A percentile compares a stretch with the other conserved stretches of the same genome.
Evolutionary conservation across 2,113 vertebrate species (phyloP).

Genomic region (Serinus canaria): DNA sequence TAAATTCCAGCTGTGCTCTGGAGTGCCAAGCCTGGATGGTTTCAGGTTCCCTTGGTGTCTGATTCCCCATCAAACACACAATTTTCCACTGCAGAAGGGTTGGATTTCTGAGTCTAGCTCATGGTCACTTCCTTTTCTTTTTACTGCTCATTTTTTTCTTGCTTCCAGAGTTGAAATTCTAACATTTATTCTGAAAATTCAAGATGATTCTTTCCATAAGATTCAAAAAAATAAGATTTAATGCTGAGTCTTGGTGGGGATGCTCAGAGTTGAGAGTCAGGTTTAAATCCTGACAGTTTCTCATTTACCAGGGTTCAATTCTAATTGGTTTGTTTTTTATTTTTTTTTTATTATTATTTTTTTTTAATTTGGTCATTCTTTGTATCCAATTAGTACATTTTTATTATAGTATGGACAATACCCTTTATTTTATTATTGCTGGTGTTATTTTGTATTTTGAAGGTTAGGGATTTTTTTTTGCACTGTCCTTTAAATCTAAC

Average conservation of each 20-base stretch:
- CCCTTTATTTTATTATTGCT: neutral
- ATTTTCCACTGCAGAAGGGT: neutral
- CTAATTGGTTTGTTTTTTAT: no score
- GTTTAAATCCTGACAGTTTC: neutral
- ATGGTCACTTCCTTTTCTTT: neutral
- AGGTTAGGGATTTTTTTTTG: rapidly evolving
- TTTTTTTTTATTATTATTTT: no score
- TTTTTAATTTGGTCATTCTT: rapidly evolving
- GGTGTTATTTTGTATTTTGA: neutral
- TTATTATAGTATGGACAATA: neutral
- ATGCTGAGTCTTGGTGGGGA: neutral
- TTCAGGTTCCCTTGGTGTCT: neutral
- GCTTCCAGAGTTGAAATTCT: neutral
- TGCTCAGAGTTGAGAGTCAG: neutral
- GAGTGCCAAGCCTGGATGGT: neutral
- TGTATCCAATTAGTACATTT: neutral
- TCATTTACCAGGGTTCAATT: neutral
- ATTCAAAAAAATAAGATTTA: neutral
- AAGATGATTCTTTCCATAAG: neutral
- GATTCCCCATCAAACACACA: neutral
- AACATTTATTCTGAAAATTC: neutral
- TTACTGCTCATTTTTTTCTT: rapidly evolving
- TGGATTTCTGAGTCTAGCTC: neutral
- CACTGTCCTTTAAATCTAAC: neutral
- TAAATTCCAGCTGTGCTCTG: neutral